Evolutionary conservation across 1,140 invertebrate species (phyloP).

Genomic region (Coenobita brevimanus): DNA sequence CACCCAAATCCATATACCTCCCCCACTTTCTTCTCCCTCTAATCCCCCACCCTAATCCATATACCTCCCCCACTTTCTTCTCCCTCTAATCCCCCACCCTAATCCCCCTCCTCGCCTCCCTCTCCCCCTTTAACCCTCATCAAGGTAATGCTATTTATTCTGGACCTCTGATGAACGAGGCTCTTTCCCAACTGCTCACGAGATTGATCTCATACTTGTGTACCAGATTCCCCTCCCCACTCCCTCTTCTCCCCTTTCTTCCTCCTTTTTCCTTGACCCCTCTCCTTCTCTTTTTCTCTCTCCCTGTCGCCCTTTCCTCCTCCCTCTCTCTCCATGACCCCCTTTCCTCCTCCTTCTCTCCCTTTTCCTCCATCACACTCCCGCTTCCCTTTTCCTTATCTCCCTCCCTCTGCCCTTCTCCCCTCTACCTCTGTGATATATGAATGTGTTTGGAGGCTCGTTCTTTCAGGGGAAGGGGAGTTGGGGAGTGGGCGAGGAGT

Average conservation of each 20-base stretch:
- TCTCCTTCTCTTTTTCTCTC: not conserved
- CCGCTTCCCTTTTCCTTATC: not conserved
- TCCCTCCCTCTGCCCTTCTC: not conserved
- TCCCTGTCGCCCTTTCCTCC: not conserved
- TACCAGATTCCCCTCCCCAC: not conserved
- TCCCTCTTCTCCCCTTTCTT: not conserved
- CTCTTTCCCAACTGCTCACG: no score
- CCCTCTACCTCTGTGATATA: not conserved
- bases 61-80: not conserved
- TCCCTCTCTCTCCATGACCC: not conserved
- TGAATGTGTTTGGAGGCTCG: no score
- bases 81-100: not conserved
- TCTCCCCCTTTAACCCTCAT: not conserved
- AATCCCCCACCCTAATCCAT: not conserved
- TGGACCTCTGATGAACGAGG: no score
- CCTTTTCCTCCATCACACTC: not conserved
- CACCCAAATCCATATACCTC: not conserved
- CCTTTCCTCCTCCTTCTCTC: not conserved
- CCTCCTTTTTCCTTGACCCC: not conserved
- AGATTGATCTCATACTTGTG: not conserved
- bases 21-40: no score
- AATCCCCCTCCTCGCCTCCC: not conserved
- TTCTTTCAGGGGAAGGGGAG: not conserved
- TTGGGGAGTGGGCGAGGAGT: not conserved
- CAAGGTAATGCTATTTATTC: no score